Percentiles rank a stretch among this genome's conserved stretches.
Conservation (phyloP, 1,140 invertebrate species). For the Antheraea pernyi region DNA sequence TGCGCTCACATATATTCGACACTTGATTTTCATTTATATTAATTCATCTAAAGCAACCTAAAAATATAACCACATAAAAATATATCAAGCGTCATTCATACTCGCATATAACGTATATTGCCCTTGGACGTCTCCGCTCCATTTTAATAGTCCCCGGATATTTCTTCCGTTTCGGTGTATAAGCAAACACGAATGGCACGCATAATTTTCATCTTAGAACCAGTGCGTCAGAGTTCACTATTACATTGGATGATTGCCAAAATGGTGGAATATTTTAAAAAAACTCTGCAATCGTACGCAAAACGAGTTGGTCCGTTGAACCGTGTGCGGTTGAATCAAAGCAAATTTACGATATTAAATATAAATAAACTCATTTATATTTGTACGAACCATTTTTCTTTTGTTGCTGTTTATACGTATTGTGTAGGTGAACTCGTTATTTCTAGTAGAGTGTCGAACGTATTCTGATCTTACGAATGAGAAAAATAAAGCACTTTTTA, state of each 20-base stretch:
- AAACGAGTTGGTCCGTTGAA: not conserved
- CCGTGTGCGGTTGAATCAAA: not conserved
- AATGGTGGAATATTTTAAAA: not conserved
- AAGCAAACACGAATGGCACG: not conserved
- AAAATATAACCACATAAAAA: not conserved
- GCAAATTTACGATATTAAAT: not conserved
- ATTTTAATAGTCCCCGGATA: slow-evolving; percentile 29
- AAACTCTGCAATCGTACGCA: not conserved
- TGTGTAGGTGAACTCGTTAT: not conserved
- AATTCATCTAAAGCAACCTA: not conserved
- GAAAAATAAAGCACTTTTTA: too few species aligned
- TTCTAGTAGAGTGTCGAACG: not conserved
- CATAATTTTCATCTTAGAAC: not conserved
- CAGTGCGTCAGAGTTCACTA: not conserved
- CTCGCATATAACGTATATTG: not conserved
- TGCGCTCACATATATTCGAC: too few species aligned
- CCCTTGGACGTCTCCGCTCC: not conserved
- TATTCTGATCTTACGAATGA: not conserved
- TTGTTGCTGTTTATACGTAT: not conserved
- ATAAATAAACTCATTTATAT: not conserved
- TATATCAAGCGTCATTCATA: too few species aligned
- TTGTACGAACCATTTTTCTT: not conserved
- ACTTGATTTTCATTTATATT: too few species aligned
- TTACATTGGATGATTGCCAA: slow-evolving; percentile 1
- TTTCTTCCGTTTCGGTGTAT: slow-evolving; percentile 15